Evolutionary conservation across 2,888 invertebrate species (phyloP).

Genomic region (Notodonta dromedarius): DNA sequence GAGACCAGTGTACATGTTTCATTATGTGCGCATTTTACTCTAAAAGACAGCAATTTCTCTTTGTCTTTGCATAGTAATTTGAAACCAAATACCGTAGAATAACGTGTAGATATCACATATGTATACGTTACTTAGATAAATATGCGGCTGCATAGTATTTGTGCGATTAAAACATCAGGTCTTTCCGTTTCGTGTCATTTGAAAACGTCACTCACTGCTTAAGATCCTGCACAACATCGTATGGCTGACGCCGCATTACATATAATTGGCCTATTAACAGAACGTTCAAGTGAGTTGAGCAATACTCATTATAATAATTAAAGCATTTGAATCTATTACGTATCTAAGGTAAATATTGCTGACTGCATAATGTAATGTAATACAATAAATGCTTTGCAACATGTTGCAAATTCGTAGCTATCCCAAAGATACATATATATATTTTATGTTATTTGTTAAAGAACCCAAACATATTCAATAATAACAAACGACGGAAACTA

Average conservation of each 20-base stretch:
- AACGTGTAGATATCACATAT: not conserved
- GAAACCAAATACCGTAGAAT: not conserved
- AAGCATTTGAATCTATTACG: conserved; percentile 31
- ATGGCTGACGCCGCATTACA: conserved; percentile 50
- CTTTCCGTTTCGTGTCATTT: conserved; percentile 38
- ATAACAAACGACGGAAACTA: too few relatives aligned
- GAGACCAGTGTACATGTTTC: conserved; percentile 23
- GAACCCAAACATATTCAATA: too few relatives aligned
- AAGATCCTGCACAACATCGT: conserved; percentile 33
- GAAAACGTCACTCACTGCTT: conserved; percentile 50
- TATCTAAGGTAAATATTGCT: conserved; percentile 23
- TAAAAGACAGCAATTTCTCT: not conserved
- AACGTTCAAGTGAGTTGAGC: conserved; percentile 51
- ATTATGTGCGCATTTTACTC: not conserved
- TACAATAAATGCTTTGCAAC: conserved; percentile 17
- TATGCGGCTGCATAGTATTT: conserved; percentile 17
- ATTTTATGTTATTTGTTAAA: too few relatives aligned
- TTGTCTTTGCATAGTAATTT: not conserved
- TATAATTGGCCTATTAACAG: conserved; percentile 60
- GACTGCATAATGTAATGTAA: conserved; percentile 21
- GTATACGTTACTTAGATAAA: not conserved
- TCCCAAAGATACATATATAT: too few relatives aligned
- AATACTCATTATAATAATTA: conserved; percentile 52
- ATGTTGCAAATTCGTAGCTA: too few relatives aligned
- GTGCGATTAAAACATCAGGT: conserved; percentile 37